phyloP scores from a whole-genome alignment of 2,113 vertebrate genomes.

The Corythaeola cristata region DNA sequence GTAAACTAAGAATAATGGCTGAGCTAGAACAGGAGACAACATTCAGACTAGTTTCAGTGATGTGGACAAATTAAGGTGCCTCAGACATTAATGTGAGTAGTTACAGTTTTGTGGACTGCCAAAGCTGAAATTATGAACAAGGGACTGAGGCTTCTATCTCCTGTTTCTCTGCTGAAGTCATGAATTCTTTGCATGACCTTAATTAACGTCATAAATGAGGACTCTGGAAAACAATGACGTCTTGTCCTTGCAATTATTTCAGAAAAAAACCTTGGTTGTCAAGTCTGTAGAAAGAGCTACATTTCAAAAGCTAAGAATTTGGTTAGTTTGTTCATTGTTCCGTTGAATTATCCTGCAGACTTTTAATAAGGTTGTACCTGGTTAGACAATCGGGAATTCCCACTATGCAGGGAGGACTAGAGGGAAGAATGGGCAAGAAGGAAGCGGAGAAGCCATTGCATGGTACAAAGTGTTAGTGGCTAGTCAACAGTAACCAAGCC shows the following conservation, averaged over 20 bases:
- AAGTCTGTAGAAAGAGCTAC: not conserved
- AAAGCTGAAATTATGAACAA: slow-evolving; percentile 39
- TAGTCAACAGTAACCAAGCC: not conserved
- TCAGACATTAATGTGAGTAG: slow-evolving; percentile 58
- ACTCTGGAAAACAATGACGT: not conserved
- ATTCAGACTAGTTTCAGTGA: slow-evolving; percentile 55
- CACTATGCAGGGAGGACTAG: not conserved
- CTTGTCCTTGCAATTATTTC: not conserved
- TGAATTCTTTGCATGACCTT: slow-evolving; percentile 9
- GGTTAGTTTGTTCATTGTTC: not conserved
- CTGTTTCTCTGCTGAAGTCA: slow-evolving; percentile 11
- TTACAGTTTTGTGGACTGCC: slow-evolving; percentile 55
- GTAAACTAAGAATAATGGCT: slow-evolving; percentile 63
- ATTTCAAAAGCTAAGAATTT: not conserved
- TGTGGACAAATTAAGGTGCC: slow-evolving; percentile 62
- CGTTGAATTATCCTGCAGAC: not conserved
- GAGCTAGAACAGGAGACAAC: slow-evolving; percentile 47
- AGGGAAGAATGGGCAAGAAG: not conserved
- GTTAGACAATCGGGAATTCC: not conserved
- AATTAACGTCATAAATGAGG: slow-evolving; percentile 18
- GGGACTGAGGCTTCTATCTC: not conserved
- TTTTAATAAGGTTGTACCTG: not conserved
- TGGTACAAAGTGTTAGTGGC: not conserved
- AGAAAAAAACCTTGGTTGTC: not conserved
- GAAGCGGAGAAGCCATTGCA: not conserved